A percentile compares a stretch with the other conserved stretches of the same genome.
Evolutionary conservation across 2,888 invertebrate species (phyloP).

Genomic region (Tanytarsus gracilentus): DNA sequence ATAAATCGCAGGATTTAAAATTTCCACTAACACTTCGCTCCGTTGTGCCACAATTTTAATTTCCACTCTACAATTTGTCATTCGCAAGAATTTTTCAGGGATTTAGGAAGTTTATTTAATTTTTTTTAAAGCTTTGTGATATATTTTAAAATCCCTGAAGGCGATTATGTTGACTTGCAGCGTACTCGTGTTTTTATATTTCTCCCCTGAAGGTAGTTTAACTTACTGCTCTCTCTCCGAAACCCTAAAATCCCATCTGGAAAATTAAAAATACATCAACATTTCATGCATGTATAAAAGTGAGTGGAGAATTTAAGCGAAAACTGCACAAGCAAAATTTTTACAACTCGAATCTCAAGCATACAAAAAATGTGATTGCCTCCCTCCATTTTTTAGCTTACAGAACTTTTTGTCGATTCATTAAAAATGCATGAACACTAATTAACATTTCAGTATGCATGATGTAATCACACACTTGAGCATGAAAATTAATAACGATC

Average conservation of each 20-base stretch:
- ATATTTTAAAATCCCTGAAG: no score
- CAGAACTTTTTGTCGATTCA: conserved; percentile 18
- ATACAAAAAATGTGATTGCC: not conserved
- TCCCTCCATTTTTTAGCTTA: not conserved
- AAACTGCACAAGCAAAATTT: not conserved
- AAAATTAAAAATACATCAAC: not conserved
- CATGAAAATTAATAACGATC: not conserved
- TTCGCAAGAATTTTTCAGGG: no score
- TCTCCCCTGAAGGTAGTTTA: no score
- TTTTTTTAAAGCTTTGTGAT: no score
- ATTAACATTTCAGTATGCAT: conserved; percentile 2
- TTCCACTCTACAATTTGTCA: no score
- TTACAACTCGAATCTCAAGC: not conserved
- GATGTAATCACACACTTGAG: not conserved
- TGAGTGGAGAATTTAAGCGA: not conserved
- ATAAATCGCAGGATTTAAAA: no score
- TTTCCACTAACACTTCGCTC: no score
- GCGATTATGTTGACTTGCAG: no score
- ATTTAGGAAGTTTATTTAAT: no score
- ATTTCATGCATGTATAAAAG: not conserved
- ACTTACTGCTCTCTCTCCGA: no score
- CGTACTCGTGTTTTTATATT: no score
- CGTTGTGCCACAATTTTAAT: no score
- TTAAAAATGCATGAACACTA: conserved; percentile 13
- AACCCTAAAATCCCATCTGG: not conserved